phyloP scores from a whole-genome alignment of 2,888 invertebrate genomes.

The Dexiosoma caninum region DNA sequence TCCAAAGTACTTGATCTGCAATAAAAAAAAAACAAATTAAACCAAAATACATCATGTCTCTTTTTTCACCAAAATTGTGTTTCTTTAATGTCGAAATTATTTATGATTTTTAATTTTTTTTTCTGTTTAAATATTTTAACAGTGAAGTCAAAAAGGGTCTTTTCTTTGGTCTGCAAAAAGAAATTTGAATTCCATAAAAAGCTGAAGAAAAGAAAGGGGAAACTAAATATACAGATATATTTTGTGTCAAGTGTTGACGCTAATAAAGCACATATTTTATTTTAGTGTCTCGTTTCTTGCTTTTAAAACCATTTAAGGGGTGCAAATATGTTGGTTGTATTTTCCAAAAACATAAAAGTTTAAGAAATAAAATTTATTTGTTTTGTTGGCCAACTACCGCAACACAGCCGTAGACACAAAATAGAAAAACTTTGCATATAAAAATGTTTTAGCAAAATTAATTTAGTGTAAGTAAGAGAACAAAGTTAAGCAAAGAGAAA shows the following conservation, averaged over 20 bases:
- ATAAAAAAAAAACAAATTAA: too few relatives aligned
- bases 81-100: conserved; percentile 61
- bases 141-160: conserved; percentile 49
- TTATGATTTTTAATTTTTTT: conserved; percentile 60
- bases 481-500: background rate
- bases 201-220: conserved; percentile 25
- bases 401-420: background rate
- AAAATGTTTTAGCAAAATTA: conserved; percentile 62
- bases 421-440: conserved; percentile 53
- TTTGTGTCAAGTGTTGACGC: conserved; percentile 62
- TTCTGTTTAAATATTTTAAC: conserved; percentile 25
- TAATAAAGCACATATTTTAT: conserved; percentile 61
- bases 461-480: conserved; percentile 55
- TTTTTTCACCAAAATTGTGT: conserved; percentile 36
- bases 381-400: conserved; percentile 46
- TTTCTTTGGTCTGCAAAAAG: conserved; percentile 8
- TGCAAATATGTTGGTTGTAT: conserved; percentile 10
- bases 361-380: conserved; percentile 54
- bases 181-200: conserved; percentile 19
- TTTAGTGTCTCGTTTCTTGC: conserved; percentile 12
- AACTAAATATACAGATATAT: conserved; percentile 10
- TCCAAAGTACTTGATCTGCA: too few relatives aligned
- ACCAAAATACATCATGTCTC: conserved; percentile 24
- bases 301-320: conserved; percentile 35
- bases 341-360: background rate